phyloP scores from a whole-genome alignment of 2,888 invertebrate species.

The Parnassius smintheus region DNA sequence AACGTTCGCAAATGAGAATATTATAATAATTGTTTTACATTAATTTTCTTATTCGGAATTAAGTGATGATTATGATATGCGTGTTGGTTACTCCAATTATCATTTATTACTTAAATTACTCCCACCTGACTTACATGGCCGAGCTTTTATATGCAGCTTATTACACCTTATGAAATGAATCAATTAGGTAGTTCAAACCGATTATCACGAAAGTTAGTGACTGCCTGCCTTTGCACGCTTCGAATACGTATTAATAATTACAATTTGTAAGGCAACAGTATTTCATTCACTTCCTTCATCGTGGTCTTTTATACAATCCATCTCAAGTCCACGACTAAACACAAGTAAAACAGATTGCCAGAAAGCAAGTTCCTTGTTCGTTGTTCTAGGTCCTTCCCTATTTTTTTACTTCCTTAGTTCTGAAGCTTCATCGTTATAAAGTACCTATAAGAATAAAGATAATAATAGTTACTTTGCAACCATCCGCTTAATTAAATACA shows the following conservation, averaged over 20 bases:
- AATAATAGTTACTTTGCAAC: too few species aligned
- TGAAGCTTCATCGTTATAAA: too few species aligned
- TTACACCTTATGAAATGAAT: slow-evolving; percentile 12
- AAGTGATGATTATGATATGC: slow-evolving; percentile 10
- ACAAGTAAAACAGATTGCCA: too few species aligned
- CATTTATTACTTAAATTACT: slow-evolving; percentile 25
- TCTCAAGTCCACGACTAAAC: too few species aligned
- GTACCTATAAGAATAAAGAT: too few species aligned
- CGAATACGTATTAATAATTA: slow-evolving; percentile 3
- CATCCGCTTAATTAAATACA: too few species aligned
- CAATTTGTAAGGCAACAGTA: neutral
- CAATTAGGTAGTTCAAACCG: slow-evolving; percentile 20
- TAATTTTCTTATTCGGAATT: slow-evolving; percentile 5
- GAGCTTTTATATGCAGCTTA: slow-evolving; percentile 4
- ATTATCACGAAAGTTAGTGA: slow-evolving; percentile 14
- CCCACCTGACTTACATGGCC: slow-evolving; percentile 5
- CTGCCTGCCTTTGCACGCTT: slow-evolving; percentile 11
- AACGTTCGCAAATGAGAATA: neutral
- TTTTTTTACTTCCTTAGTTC: too few species aligned
- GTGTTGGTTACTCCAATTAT: slow-evolving; percentile 23
- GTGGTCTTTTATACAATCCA: too few species aligned
- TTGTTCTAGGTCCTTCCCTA: too few species aligned
- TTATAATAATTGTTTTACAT: slow-evolving; percentile 6
- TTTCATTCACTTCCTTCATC: neutral
- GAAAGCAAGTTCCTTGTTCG: too few species aligned